Evolutionary conservation across 2,888 invertebrate genomes (phyloP).

Genomic region (Spodoptera littoralis): DNA sequence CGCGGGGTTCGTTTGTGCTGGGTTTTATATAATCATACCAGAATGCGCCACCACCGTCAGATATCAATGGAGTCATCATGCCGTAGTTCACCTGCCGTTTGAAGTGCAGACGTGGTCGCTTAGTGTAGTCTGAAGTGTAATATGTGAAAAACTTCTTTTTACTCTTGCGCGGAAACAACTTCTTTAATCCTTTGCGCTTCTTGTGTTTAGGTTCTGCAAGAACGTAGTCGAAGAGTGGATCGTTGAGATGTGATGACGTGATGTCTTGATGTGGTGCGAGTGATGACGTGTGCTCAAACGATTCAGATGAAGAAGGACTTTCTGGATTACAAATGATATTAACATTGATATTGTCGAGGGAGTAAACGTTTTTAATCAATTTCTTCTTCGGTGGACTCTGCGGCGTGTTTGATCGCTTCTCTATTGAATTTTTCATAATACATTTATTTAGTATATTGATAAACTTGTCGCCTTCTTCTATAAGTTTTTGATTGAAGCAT

Average conservation of each 20-base stretch:
- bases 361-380: constrained; percentile 64
- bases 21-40: constrained; percentile 67
- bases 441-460: constrained; percentile 56
- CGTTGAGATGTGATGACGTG: neutral
- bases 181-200: constrained; percentile 55
- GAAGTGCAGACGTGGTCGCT: constrained; percentile 50
- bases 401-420: constrained; percentile 43
- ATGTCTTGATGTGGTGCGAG: neutral
- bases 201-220: constrained; percentile 14
- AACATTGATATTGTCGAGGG: constrained; percentile 76
- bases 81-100: constrained; percentile 46
- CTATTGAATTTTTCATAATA: constrained; percentile 34
- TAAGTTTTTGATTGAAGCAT: constrained; percentile 55
- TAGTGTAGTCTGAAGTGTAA: constrained; percentile 31
- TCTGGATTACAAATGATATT: constrained; percentile 75
- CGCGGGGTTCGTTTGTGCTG: constrained; percentile 39
- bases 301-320: constrained; percentile 7
- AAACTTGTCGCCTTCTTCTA: constrained; percentile 54
- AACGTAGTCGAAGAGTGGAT: constrained; percentile 21
- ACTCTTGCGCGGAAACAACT: constrained; percentile 55
- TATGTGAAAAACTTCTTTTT: constrained; percentile 53
- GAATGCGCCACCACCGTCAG: constrained; percentile 64
- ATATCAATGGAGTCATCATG: constrained; percentile 60
- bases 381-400: constrained; percentile 28
- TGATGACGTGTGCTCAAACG: neutral